Evolutionary conservation across 2,888 invertebrate species (phyloP).

Genomic region (Xestia xanthographa): DNA sequence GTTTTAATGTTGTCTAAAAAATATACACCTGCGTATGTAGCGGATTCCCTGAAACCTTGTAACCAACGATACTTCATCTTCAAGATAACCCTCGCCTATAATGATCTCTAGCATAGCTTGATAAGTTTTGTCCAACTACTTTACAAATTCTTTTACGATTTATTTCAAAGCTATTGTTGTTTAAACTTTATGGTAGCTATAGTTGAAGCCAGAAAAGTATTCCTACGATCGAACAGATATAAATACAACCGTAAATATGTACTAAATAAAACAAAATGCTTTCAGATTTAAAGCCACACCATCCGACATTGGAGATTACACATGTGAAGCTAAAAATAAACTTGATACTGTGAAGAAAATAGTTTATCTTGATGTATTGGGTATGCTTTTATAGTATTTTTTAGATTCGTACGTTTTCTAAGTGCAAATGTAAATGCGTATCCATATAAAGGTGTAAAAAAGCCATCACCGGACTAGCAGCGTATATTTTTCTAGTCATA

Average conservation of each 20-base stretch:
- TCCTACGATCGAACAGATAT: too few relatives aligned
- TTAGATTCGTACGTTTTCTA: too few relatives aligned
- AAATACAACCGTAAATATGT: not conserved
- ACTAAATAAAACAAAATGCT: not conserved
- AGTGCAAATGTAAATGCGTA: too few relatives aligned
- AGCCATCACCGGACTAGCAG: too few relatives aligned
- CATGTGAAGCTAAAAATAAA: not conserved
- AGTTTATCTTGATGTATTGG: not conserved
- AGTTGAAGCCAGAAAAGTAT: not conserved
- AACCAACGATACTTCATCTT: not conserved
- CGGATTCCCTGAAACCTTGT: not conserved
- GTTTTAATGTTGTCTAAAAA: not conserved
- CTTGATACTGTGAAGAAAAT: not conserved
- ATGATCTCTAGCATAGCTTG: not conserved
- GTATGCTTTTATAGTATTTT: not conserved
- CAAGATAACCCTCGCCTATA: not conserved
- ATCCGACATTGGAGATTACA: slow-evolving; percentile 9
- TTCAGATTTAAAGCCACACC: slow-evolving; percentile 4
- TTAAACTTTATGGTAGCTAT: not conserved
- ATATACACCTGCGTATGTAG: not conserved
- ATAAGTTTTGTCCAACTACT: not conserved
- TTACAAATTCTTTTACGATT: too few relatives aligned
- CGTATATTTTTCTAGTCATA: too few relatives aligned
- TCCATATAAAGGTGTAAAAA: too few relatives aligned
- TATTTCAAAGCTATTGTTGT: too few relatives aligned